Percentiles rank a stretch among this genome's conserved stretches.
phyloP scores from a whole-genome alignment of 2,797 vertebrate genomes.

The Vespertilio murinus region DNA sequence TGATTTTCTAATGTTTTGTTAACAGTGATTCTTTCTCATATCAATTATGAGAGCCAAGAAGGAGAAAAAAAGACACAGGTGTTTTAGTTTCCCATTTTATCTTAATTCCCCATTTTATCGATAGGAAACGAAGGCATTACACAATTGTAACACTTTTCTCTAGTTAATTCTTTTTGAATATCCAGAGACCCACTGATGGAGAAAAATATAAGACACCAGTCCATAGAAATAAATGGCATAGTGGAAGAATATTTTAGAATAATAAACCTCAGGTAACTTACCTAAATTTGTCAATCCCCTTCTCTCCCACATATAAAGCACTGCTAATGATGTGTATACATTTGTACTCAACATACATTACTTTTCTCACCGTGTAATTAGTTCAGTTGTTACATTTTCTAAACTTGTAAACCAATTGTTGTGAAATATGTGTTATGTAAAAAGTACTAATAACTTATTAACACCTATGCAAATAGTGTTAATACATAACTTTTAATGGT shows the following conservation, averaged over 20 bases:
- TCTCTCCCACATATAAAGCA: background rate
- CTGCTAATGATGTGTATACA: background rate
- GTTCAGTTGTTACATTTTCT: conserved; percentile 58
- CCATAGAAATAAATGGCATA: background rate
- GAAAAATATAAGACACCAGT: background rate
- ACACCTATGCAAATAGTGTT: conserved; percentile 60
- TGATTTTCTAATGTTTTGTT: background rate
- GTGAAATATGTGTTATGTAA: conserved; percentile 26
- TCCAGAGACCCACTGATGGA: background rate
- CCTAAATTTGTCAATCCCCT: background rate
- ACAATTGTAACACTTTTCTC: background rate
- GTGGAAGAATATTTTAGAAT: conserved; percentile 8
- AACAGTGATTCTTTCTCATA: background rate
- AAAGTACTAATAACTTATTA: conserved; percentile 64
- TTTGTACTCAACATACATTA: conserved; percentile 22
- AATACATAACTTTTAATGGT: conserved; percentile 25
- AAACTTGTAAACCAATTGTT: conserved; percentile 50
- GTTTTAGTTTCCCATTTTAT: conserved; percentile 32
- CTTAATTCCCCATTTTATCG: conserved; percentile 5
- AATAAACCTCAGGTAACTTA: background rate
- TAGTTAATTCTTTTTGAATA: conserved; percentile 28
- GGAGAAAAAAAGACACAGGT: background rate
- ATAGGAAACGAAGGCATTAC: conserved; percentile 1
- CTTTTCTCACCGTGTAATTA: conserved; percentile 67
- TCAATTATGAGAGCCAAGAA: conserved; percentile 10